These are phyloP conservation scores for Paraescarpia echinospica DNA, from an alignment of 1,140 invertebrate species.

Conservation along the genomic window DNA sequence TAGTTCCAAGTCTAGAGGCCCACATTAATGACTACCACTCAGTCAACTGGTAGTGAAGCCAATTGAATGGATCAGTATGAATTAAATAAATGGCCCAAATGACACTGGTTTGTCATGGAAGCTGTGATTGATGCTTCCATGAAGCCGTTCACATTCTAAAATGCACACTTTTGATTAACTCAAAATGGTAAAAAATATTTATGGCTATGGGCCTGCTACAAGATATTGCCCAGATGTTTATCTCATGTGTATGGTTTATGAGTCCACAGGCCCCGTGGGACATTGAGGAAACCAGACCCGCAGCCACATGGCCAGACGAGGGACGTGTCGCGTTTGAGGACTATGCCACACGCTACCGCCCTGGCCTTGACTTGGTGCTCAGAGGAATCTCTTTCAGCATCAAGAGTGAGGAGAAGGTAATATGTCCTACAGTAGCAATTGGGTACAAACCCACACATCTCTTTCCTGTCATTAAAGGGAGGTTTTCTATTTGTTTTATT, in stretches of 20 bases:
- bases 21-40: no score
- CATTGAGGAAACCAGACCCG: not conserved
- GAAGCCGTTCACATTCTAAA: no score
- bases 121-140: no score
- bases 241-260: not conserved
- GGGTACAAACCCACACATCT: not conserved
- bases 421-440: not conserved
- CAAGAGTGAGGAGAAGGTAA: slow-evolving; percentile 38
- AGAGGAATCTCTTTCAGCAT: slow-evolving; percentile 73
- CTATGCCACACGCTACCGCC: slow-evolving; percentile 74
- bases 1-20: no score
- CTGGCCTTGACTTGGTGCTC: slow-evolving; percentile 82
- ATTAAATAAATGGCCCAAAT: no score
- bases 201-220: slow-evolving; percentile 31
- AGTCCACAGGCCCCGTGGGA: slow-evolving; percentile 16
- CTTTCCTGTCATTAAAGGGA: no score
- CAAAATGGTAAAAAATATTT: no score
- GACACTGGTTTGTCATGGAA: no score
- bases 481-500: no score
- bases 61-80: no score
- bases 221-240: not conserved
- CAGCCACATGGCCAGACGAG: slow-evolving; percentile 69
- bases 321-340: slow-evolving; percentile 76
- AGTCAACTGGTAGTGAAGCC: no score
- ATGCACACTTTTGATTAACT: no score